phyloP scores from a whole-genome alignment of 2,888 invertebrate species.

The Rhimphoctona megacephalus region DNA sequence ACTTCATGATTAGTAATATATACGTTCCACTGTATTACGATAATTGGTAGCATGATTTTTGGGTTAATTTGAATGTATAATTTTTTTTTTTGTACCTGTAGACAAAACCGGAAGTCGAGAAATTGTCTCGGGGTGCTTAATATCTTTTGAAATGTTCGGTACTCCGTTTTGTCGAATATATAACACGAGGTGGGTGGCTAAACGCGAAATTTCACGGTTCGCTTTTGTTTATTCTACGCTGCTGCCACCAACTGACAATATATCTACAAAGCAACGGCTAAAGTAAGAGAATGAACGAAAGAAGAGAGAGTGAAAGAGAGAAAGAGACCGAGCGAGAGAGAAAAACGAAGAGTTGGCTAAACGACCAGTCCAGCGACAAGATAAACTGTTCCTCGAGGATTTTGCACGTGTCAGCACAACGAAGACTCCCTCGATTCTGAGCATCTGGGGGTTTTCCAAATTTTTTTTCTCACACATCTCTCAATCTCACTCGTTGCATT shows the following conservation, averaged over 20 bases:
- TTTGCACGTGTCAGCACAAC: constrained; percentile 65
- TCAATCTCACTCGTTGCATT: constrained; percentile 6
- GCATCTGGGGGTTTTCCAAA: constrained; percentile 52
- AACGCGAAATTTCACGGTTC: constrained; percentile 64
- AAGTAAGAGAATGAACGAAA: constrained; percentile 18
- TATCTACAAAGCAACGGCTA: constrained; percentile 17
- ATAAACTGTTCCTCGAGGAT: constrained; percentile 65
- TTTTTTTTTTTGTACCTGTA: not conserved
- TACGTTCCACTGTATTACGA: not conserved
- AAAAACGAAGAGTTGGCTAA: constrained; percentile 43
- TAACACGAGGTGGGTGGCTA: constrained; percentile 62
- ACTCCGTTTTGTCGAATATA: constrained; percentile 33
- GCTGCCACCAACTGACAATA: constrained; percentile 46
- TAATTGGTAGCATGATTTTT: not conserved
- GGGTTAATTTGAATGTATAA: not conserved
- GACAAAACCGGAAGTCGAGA: constrained; percentile 18
- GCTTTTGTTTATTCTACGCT: constrained; percentile 64
- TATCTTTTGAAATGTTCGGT: constrained; percentile 1
- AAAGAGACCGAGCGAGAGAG: constrained; percentile 6
- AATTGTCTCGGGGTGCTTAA: not conserved
- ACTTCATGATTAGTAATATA: not conserved
- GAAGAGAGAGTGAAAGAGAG: constrained; percentile 20
- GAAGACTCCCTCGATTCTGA: constrained; percentile 25
- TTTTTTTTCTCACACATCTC: constrained; percentile 38
- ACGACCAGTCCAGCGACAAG: constrained; percentile 64